Conservation (phyloP, 2,888 invertebrate genomes). For the Euplexia lucipara region DNA sequence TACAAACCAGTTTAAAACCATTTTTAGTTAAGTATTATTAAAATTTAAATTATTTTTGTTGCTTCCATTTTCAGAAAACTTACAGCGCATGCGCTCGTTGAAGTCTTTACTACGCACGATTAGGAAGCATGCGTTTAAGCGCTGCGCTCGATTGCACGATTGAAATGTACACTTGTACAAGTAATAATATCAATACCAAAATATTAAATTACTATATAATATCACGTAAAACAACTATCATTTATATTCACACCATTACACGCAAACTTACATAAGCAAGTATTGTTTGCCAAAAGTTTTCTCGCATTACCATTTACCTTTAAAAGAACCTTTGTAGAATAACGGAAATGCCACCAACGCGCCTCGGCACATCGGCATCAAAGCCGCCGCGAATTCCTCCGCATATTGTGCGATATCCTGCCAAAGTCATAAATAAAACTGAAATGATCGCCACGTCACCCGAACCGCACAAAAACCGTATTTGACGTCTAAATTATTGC, state of each 20-base stretch:
- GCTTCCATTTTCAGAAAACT: not conserved
- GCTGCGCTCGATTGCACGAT: not conserved
- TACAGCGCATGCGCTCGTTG: constrained; percentile 74
- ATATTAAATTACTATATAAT: not conserved
- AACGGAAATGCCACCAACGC: constrained; percentile 89
- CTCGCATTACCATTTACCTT: constrained; percentile 55
- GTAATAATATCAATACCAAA: not conserved
- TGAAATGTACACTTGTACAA: too few relatives aligned
- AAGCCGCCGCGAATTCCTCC: constrained; percentile 86
- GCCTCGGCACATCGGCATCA: constrained; percentile 77
- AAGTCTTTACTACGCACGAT: constrained; percentile 76
- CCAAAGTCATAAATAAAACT: constrained; percentile 89
- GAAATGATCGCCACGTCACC: constrained; percentile 86
- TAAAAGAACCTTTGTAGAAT: constrained; percentile 74
- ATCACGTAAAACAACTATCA: constrained; percentile 29
- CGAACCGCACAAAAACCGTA: constrained; percentile 82
- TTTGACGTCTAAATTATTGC: constrained; percentile 91
- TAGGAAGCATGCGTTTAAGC: constrained; percentile 6
- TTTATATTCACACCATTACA: constrained; percentile 49
- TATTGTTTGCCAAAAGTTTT: constrained; percentile 57
- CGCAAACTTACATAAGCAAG: constrained; percentile 42
- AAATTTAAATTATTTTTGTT: too few relatives aligned
- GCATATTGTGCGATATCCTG: constrained; percentile 84
- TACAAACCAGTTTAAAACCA: too few relatives aligned
- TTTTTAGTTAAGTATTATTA: too few relatives aligned